Evolutionary conservation across 2,113 vertebrate genomes (phyloP).

Genomic region (Ptyas mucosa): DNA sequence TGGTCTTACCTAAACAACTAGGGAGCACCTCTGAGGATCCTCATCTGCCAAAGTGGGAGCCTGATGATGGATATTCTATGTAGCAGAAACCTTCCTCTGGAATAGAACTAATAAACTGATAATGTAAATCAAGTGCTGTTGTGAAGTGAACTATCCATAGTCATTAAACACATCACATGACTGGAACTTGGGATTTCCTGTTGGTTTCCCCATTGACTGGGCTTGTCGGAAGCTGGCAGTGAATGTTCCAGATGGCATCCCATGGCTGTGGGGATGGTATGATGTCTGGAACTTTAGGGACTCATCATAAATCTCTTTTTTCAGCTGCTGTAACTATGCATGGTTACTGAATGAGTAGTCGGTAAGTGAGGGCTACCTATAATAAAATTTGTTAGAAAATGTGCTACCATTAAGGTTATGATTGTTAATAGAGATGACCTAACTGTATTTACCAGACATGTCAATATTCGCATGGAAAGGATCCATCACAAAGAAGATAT

Average conservation of each 20-base stretch:
- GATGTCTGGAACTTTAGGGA: background rate
- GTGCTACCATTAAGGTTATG: background rate
- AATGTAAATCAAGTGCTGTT: background rate
- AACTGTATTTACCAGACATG: background rate
- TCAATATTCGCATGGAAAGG: background rate
- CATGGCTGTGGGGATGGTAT: background rate
- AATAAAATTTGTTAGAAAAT: background rate
- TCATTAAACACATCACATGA: background rate
- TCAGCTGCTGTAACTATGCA: background rate
- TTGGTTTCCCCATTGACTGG: background rate
- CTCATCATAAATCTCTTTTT: background rate
- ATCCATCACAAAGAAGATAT: background rate
- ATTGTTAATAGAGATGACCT: background rate
- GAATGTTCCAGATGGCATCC: background rate
- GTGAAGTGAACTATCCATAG: background rate
- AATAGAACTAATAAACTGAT: background rate
- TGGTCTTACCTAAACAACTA: background rate
- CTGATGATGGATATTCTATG: background rate
- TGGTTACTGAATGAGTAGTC: background rate
- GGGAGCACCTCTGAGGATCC: background rate
- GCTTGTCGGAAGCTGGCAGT: background rate
- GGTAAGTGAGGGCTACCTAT: background rate
- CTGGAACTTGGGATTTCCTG: background rate
- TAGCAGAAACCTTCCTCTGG: background rate
- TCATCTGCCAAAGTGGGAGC: background rate